A percentile compares a stretch with the other conserved stretches of the same genome.
Conservation (phyloP, 2,797 vertebrate species). For the Erithacus rubecula region DNA sequence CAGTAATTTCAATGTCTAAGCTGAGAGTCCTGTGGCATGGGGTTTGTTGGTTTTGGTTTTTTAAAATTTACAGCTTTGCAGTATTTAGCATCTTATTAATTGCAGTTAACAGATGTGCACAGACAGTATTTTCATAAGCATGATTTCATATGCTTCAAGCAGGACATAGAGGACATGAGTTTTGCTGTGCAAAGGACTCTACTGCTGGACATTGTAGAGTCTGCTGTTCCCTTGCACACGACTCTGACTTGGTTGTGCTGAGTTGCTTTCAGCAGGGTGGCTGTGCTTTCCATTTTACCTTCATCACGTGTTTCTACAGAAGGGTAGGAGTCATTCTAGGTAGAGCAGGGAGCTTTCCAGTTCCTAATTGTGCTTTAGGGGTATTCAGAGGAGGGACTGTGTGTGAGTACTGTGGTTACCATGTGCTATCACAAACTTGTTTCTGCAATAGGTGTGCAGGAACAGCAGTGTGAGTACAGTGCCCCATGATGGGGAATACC, state of each 20-base stretch:
- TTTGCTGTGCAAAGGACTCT: background rate
- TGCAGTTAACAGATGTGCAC: background rate
- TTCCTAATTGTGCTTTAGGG: background rate
- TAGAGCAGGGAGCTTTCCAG: background rate
- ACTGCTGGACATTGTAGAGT: background rate
- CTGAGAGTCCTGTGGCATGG: background rate
- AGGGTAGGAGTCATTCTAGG: background rate
- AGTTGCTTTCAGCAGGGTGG: background rate
- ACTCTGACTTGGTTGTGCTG: background rate
- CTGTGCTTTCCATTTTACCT: background rate
- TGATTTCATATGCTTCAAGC: background rate
- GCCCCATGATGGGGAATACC: background rate
- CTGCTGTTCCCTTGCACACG: background rate
- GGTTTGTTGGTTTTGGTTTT: background rate
- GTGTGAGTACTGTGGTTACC: background rate
- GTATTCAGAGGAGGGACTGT: background rate
- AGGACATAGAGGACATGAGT: background rate
- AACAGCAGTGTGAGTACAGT: background rate
- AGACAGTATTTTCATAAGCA: background rate
- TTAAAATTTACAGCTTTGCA: background rate
- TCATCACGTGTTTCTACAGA: accelerated
- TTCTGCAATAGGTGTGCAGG: background rate
- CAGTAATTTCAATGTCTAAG: background rate
- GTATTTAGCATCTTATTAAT: background rate
- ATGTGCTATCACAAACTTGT: background rate